A percentile compares a stretch with the other conserved stretches of the same genome.
Evolutionary conservation across 2,113 vertebrate genomes (phyloP).

Genomic region (Pipra filicauda): DNA sequence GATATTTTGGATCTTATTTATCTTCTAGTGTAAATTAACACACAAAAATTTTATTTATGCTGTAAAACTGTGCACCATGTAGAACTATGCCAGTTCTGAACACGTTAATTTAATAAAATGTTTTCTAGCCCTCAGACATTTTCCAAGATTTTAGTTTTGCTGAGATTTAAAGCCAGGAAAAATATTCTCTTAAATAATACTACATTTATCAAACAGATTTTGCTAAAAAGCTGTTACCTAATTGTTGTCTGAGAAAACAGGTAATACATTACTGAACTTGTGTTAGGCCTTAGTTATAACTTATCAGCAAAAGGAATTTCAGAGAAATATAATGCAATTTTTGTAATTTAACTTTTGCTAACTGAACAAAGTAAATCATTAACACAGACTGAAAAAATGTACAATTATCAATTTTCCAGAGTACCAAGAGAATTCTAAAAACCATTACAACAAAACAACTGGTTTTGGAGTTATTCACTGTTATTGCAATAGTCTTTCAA

Average conservation of each 20-base stretch:
- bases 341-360: not conserved
- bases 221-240: not conserved
- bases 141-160: not conserved
- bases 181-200: not conserved
- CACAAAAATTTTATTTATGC: not conserved
- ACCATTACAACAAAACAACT: not conserved
- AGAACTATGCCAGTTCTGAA: not conserved
- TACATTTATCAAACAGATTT: not conserved
- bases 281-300: not conserved
- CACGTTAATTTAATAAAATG: not conserved
- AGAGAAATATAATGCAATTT: not conserved
- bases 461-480: not conserved
- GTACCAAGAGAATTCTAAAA: not conserved
- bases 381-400: not conserved
- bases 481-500: not conserved
- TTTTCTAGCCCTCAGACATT: not conserved
- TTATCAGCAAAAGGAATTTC: not conserved
- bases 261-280: not conserved
- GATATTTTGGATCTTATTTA: not conserved
- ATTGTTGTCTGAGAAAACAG: not conserved
- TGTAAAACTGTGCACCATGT: not conserved
- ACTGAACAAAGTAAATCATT: conserved; percentile 39
- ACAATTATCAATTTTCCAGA: not conserved
- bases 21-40: not conserved
- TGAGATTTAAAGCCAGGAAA: not conserved